Evolutionary conservation across 2,797 vertebrate species (phyloP), one percentile per base, ranked within the genome.

Genomic region (Lithobates sylvaticus): DNA sequence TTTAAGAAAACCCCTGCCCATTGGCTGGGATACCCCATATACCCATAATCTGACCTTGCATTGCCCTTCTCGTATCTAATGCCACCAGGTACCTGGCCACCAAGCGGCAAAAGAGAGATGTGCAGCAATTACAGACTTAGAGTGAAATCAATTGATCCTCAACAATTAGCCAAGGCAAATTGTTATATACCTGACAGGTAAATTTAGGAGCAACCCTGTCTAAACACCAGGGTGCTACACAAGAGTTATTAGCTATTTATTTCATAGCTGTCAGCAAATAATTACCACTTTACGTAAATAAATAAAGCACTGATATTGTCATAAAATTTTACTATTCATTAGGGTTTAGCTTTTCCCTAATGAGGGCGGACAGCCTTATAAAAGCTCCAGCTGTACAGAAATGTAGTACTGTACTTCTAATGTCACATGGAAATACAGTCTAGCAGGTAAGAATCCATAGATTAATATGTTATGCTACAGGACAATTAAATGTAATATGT

Each of bases 321-420:
- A 34, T 64, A 16, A 12, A 39, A 12, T 10, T 0, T 42, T 72
- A n/a, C 12, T 27, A 74, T 68, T 42, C 67, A 54, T 27, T 50
- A 27, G 50, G 27, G 65, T 81, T 54, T 4, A 32, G 10, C 26
- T n/a, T 16, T 32, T 32, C 47, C 50, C 75, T 42, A 21, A 26
- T 47, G 83, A 10, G 77, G n/a, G 29, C 8, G 18, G 10, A 78
- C 23, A 64, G 61, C 18, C 10, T 26, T 84, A 84, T 84, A 84
- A 84, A 84, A 54, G 7, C 61, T 23, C 15, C 27, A 71, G 16
- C 21, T 54, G 29, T 71, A 3, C 6, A n/a, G 18, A 2, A 39
- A 18, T 27, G 29, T n/a, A 29, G 32, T 29, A 39, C 9, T n/a
- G 32, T 29, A 39, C 9, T n/a, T 68, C 26, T 71, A 7, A 44